phyloP scores from a whole-genome alignment of 2,888 invertebrate genomes.

The Galerucella nymphaeae region DNA sequence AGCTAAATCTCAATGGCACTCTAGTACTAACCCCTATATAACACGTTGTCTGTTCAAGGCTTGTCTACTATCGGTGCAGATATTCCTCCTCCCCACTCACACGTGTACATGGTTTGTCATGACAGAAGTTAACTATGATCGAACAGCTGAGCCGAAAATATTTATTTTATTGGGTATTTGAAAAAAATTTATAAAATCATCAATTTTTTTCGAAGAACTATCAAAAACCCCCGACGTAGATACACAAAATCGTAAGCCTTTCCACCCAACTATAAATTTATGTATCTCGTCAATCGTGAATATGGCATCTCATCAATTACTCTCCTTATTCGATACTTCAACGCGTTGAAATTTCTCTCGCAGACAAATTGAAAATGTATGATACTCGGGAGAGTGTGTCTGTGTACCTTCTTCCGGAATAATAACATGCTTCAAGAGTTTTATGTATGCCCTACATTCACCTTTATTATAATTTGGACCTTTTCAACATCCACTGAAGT shows the following conservation, averaged over 20 bases:
- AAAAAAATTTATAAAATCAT: no score
- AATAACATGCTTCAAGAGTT: constrained; percentile 35
- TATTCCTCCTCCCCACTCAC: no score
- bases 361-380: constrained; percentile 41
- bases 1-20: no score
- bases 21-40: no score
- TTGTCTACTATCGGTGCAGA: no score
- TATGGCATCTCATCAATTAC: constrained; percentile 34
- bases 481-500: constrained; percentile 8
- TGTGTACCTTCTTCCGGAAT: constrained; percentile 26
- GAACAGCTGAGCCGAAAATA: no score
- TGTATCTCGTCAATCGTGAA: constrained; percentile 28
- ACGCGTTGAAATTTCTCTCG: constrained; percentile 25
- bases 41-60: no score
- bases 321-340: constrained; percentile 26
- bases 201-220: no score
- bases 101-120: background rate
- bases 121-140: no score
- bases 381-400: constrained; percentile 27
- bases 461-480: constrained; percentile 25
- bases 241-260: constrained; percentile 6
- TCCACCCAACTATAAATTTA: background rate
- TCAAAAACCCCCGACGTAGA: background rate
- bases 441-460: constrained; percentile 34
- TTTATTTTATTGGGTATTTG: no score